Base-by-base conservation (phyloP, 2,113 vertebrate species). In the Odontophorus gujanensis region DNA sequence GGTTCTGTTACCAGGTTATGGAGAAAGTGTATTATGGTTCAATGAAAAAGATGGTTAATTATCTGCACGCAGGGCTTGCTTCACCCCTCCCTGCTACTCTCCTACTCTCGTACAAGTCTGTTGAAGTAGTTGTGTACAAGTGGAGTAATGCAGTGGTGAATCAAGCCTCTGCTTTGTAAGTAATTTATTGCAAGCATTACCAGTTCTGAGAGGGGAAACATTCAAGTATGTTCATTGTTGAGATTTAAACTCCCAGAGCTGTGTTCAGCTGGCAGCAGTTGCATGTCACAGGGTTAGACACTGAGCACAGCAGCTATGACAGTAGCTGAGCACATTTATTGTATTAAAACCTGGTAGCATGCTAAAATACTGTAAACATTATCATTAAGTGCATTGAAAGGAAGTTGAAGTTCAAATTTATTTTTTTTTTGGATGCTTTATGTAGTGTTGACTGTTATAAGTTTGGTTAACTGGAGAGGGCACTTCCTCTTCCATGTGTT, bases 41-140 rank as follows among this genome's bases (percentile, higher is more conserved):
- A 96, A 73, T 92, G 93, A 95, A 96, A 97, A 93, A 94, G 93
- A 94, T 68, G 87, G 92, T 93, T 97, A 97, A 97, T 97, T 97
- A 95, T 96, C 92, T 94, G 65, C 72, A 14, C 10, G 1, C 30
- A 81, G 80, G 47, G 65, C 59, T 87, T 53, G 25, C 48, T 90
- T 94, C 65, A 53, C 40, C 47, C 91, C 85, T 87, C 81, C 85
- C 80, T 91, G 1, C 72, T 85, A 86, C 40, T 85, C 61, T 89
- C 77, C 73, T 80, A 87, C 73, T 42, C 57, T 71, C 3, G 1
- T 91, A 19, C 74, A 59, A 78, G 78, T 90, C 87, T 57, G 53
- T 83, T 87, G 87, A 94, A 97, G 72, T 90, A 93, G 61, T 85
- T 90, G 48, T 72, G 57, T 87, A 93, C 62, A 84, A 94, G 14